Percentiles rank a stretch among this genome's conserved stretches.
Conservation (phyloP, 2,797 vertebrate genomes). For the Alosa sapidissima region DNA sequence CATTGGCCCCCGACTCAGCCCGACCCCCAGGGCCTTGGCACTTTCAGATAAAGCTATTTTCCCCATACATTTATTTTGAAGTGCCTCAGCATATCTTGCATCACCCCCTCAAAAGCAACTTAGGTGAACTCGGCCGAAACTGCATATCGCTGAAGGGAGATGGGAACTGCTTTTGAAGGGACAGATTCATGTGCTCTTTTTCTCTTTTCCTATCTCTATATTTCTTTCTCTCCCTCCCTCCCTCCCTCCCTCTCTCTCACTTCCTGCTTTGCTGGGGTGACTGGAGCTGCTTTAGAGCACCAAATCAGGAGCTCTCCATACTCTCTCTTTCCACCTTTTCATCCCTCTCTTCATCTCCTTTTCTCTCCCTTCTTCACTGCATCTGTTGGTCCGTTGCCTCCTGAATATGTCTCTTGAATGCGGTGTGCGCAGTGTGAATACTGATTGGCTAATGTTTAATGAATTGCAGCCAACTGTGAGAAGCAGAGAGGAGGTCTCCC, state of each 20-base stretch:
- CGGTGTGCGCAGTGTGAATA: not conserved
- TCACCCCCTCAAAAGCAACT: not conserved
- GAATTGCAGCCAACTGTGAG: not conserved
- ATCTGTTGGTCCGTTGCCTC: not conserved
- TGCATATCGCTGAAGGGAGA: not conserved
- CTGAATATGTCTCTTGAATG: conserved; percentile 1
- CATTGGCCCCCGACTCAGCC: not conserved
- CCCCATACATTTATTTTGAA: not conserved
- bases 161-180: not conserved
- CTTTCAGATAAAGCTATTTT: not conserved
- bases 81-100: not conserved
- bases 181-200: not conserved
- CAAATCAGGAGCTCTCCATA: not conserved
- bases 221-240: not conserved
- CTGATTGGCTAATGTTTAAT: not conserved
- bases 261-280: not conserved
- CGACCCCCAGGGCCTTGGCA: not conserved
- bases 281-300: not conserved
- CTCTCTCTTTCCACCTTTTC: not conserved
- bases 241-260: not conserved
- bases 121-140: not conserved
- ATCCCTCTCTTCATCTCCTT: not conserved
- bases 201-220: not conserved
- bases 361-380: not conserved
- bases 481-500: not conserved